phyloP scores from a whole-genome alignment of 2,113 vertebrate genomes.

The Varanus komodoensis region DNA sequence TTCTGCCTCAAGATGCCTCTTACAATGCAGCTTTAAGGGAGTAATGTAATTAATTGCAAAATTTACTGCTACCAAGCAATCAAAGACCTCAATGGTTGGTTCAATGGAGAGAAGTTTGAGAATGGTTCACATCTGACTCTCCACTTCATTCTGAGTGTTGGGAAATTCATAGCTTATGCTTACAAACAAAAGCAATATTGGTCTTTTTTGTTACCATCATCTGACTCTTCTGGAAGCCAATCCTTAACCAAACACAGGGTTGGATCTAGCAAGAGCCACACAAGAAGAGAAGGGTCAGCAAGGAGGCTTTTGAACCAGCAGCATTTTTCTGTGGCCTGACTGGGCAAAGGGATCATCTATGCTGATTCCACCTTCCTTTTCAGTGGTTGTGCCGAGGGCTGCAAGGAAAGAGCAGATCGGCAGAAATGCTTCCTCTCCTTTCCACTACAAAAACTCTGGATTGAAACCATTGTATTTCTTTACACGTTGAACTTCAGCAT shows the following conservation, averaged over 20 bases:
- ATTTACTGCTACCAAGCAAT: neutral
- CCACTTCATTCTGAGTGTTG: neutral
- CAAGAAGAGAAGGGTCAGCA: neutral
- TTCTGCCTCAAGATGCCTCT: neutral
- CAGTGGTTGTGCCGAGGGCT: no score
- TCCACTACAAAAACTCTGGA: neutral
- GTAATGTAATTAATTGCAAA: neutral
- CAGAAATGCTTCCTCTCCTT: no score
- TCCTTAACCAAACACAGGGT: neutral
- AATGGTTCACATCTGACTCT: neutral
- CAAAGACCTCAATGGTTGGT: neutral
- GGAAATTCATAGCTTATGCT: neutral
- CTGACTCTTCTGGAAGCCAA: neutral
- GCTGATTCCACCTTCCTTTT: no score
- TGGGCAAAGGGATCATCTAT: no score
- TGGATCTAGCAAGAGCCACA: neutral
- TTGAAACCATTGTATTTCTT: neutral
- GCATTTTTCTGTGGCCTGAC: no score
- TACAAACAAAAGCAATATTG: neutral
- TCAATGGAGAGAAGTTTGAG: neutral
- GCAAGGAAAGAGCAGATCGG: no score
- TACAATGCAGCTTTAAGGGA: neutral
- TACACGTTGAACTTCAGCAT: neutral
- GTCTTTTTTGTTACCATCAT: neutral
- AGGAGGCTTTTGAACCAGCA: no score